phyloP scores from a whole-genome alignment of 2,888 invertebrate genomes.

The Julus scandinavius region DNA sequence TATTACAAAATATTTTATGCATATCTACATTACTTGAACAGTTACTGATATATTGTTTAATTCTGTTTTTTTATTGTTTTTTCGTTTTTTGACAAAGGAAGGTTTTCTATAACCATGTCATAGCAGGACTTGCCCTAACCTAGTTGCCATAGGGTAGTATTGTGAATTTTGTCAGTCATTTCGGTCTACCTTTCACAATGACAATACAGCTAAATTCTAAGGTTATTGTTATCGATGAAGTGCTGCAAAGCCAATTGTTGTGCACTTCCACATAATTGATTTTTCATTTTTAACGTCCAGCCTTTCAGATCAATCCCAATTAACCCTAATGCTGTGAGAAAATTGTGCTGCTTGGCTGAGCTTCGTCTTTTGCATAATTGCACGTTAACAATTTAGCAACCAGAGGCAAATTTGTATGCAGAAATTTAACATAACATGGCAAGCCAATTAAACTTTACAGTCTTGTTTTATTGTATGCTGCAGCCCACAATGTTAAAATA shows the following conservation, averaged over 20 bases:
- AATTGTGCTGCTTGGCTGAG: not conserved
- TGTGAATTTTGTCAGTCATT: not conserved
- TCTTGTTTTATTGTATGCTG: not conserved
- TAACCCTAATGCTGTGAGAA: conserved; percentile 22
- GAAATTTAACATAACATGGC: conserved; percentile 16
- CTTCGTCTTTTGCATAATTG: not conserved
- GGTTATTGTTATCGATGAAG: not conserved
- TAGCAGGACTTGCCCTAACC: not conserved
- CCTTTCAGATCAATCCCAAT: conserved; percentile 34
- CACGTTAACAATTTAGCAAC: conserved; percentile 3
- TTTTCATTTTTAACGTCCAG: conserved; percentile 23
- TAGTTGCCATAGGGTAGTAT: not conserved
- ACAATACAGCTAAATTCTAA: not conserved
- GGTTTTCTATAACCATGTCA: not conserved
- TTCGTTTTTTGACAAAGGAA: no score
- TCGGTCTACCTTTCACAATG: not conserved
- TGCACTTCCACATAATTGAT: not conserved
- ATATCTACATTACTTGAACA: no score
- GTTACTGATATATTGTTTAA: no score
- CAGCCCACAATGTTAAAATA: not conserved
- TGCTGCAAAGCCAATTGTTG: not conserved
- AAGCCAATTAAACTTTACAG: not conserved
- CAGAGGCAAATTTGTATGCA: not conserved
- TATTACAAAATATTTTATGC: no score
- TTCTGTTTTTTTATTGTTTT: no score